A percentile compares a stretch with the other conserved stretches of the same genome.
Conservation (phyloP, 2,113 vertebrate genomes). For the Morone chrysops region DNA sequence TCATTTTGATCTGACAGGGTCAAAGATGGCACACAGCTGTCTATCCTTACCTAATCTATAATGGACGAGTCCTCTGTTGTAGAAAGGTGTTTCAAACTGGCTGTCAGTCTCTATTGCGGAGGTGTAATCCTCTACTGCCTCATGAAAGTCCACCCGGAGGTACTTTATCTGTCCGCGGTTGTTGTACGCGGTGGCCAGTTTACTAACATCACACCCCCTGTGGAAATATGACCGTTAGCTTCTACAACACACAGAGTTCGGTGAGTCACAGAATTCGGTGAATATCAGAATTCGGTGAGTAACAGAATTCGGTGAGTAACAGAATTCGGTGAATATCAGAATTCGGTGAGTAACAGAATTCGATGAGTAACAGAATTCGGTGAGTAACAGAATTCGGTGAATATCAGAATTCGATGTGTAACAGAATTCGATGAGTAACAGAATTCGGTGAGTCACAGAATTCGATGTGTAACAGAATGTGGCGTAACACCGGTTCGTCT, state of each 20-base stretch:
- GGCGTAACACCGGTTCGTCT: background rate
- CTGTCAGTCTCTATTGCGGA: slow-evolving; percentile 85
- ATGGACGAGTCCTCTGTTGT: slow-evolving; percentile 93
- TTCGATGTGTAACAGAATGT: slow-evolving; percentile 14
- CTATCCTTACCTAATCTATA: slow-evolving; percentile 91
- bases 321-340: too few relatives aligned
- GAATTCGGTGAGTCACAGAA: too few relatives aligned
- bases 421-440: too few relatives aligned
- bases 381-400: too few relatives aligned
- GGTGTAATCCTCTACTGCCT: slow-evolving; percentile 92
- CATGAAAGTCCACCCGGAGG: slow-evolving; percentile 92
- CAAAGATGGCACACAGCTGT: background rate
- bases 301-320: too few relatives aligned
- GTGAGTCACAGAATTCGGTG: too few relatives aligned
- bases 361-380: too few relatives aligned
- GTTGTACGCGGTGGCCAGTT: slow-evolving; percentile 90
- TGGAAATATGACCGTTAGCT: slow-evolving; percentile 22
- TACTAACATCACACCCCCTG: slow-evolving; percentile 77
- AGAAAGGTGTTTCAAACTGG: slow-evolving; percentile 89
- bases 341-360: too few relatives aligned
- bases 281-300: too few relatives aligned
- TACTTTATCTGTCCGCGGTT: slow-evolving; percentile 94
- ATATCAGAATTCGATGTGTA: too few relatives aligned
- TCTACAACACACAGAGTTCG: too few relatives aligned
- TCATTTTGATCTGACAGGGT: background rate